A percentile compares a stretch with the other conserved stretches of the same genome.
Evolutionary conservation across 2,797 vertebrate genomes (phyloP).

Genomic region (Pempheris klunzingeri): DNA sequence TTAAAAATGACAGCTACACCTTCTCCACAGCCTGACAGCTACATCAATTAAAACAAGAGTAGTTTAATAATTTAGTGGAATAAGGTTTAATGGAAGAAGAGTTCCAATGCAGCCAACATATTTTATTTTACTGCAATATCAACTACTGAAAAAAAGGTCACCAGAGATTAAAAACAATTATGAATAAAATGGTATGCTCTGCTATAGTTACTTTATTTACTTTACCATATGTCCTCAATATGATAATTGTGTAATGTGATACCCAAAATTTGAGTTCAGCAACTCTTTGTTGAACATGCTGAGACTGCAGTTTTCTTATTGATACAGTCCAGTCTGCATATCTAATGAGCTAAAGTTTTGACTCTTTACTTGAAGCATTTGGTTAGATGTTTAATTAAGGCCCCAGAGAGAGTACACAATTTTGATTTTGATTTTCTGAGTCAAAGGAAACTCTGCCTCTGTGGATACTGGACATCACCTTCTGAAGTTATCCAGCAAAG

Average conservation of each 20-base stretch:
- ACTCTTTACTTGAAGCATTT: conserved; percentile 31
- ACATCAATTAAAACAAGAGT: no score
- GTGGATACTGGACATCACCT: background rate
- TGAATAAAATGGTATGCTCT: background rate
- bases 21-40: no score
- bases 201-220: conserved; percentile 13
- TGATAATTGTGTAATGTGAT: conserved; percentile 38
- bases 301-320: conserved; percentile 53
- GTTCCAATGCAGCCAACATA: conserved; percentile 8
- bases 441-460: conserved; percentile 6
- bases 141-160: conserved; percentile 21
- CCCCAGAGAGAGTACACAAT: conserved; percentile 19
- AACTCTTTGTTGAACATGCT: conserved; percentile 37
- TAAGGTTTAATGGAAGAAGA: background rate
- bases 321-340: conserved; percentile 44
- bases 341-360: conserved; percentile 41
- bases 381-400: conserved; percentile 47
- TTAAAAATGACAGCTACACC: no score
- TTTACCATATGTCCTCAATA: conserved; percentile 23
- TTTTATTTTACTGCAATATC: conserved; percentile 16
- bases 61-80: conserved; percentile 3
- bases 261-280: conserved; percentile 40
- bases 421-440: conserved; percentile 16
- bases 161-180: background rate
- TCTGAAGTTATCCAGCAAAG: conserved; percentile 1